Base-by-base conservation (phyloP, 2,113 vertebrate species). In the Jaculus jaculus region DNA sequence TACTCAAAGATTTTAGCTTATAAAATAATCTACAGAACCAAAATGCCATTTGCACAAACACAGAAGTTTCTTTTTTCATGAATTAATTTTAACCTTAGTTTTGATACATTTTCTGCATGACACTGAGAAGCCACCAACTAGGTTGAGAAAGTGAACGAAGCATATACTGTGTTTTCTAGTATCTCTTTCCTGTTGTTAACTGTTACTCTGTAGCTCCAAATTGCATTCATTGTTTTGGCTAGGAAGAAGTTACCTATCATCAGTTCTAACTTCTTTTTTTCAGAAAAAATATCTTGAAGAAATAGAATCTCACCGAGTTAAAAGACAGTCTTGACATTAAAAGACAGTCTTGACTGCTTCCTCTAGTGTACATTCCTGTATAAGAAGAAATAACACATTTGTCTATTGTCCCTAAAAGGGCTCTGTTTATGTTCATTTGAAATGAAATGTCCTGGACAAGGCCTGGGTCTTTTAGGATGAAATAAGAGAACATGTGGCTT, bases 21-120 rank as follows among this genome's bases (percentile, higher is more conserved):
- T 91, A 74, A 93, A 95, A 81, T 94, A 90, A 89, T 93, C 81
- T 89, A 2, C 39, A 9, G 95, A 96, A 87, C 68, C 58, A 96
- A 96, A 95, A 92, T 51, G 34, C 23, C 18, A 81, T 85, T 93
- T 90, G 83, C 69, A 96, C 72, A 96, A 96, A 92, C 39, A 94
- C 7, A 39, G 77, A 80, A 90, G 69, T 90, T 90, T 78, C 17
- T 39, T 80, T 95, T 89, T 90, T 93, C 74, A 73, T 91, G 73
- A 73, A 39, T 91, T 96, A 93, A 95, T 96, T 93, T 96, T 71
- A 92, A 82, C 87, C 84, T 91, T 94, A 94, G 96, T 96, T 51
- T 92, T 1, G 51, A 80, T 87, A 81, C 61, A 60, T 95, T 95
- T 93, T 84, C 39, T 95, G 16, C 82, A 47, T 87, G 54, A 20